Evolutionary conservation across 2,797 vertebrate species (phyloP).

Genomic region (Nothura maculosa): DNA sequence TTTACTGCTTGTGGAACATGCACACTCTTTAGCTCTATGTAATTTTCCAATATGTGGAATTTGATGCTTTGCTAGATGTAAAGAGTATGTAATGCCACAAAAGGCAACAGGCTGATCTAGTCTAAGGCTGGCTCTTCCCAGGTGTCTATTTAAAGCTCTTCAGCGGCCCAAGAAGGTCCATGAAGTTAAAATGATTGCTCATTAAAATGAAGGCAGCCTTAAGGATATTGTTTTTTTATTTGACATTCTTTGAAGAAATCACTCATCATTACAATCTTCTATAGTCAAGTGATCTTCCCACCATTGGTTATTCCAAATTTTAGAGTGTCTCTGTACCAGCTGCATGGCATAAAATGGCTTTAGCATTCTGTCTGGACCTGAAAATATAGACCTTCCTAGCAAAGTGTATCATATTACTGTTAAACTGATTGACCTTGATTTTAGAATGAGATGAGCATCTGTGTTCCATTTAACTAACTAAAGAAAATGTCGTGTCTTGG

Average conservation of each 20-base stretch:
- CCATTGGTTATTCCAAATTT: not conserved
- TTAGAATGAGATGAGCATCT: constrained; percentile 39
- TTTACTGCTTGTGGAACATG: not conserved
- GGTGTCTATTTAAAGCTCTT: not conserved
- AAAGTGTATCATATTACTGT: constrained; percentile 21
- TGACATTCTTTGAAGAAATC: not conserved
- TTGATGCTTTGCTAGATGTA: not conserved
- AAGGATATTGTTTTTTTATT: not conserved
- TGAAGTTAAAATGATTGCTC: not conserved
- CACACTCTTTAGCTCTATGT: not conserved
- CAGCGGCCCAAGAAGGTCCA: not conserved
- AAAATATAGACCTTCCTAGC: constrained; percentile 16
- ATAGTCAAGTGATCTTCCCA: not conserved
- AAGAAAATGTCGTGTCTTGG: constrained; percentile 29
- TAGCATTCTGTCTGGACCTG: constrained; percentile 4
- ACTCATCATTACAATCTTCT: not conserved
- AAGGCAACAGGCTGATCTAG: not conserved
- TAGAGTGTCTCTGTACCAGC: not conserved
- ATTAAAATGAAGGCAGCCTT: not conserved
- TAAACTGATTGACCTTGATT: constrained; percentile 55
- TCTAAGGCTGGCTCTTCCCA: not conserved
- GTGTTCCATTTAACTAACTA: constrained; percentile 31
- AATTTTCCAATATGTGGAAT: not conserved
- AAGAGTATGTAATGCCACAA: not conserved
- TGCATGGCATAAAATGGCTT: not conserved